phyloP scores from a whole-genome alignment of 2,797 vertebrate species.

The Microcaecilia unicolor region DNA sequence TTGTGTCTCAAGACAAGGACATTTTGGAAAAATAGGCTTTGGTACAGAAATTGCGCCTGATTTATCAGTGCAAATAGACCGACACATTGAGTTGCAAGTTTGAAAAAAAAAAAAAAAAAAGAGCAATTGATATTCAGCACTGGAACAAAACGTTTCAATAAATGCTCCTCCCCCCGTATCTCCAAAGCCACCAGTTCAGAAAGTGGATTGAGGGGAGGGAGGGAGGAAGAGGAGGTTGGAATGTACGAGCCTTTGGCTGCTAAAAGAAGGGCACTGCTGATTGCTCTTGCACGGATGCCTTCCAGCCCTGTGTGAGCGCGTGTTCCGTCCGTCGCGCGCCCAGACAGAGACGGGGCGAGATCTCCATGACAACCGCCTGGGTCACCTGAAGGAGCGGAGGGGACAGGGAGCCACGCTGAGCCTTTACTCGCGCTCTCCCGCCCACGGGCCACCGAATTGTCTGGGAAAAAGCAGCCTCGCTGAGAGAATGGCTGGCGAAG shows the following conservation, averaged over 20 bases:
- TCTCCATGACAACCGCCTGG: constrained; percentile 78
- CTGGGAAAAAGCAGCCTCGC: constrained; percentile 49
- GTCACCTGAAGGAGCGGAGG: constrained; percentile 67
- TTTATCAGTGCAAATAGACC: too few species aligned
- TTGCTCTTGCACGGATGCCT: constrained; percentile 44
- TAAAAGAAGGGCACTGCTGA: constrained; percentile 54
- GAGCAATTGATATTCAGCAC: too few species aligned
- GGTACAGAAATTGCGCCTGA: too few species aligned
- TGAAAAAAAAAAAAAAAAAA: too few species aligned
- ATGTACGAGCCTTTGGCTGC: constrained; percentile 29
- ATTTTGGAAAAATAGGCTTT: too few species aligned
- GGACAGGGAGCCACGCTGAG: too few species aligned
- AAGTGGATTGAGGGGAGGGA: constrained; percentile 30
- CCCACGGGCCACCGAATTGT: constrained; percentile 37
- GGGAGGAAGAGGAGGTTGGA: constrained; percentile 46
- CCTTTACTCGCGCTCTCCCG: constrained; percentile 42
- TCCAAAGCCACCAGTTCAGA: constrained; percentile 23
- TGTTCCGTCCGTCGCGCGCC: constrained; percentile 16
- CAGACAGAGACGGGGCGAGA: constrained; percentile 6
- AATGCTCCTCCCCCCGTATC: constrained; percentile 14
- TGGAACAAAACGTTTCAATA: constrained; percentile 18
- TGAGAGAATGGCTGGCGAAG: constrained; percentile 69
- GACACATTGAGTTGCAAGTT: too few species aligned
- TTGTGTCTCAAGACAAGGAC: too few species aligned
- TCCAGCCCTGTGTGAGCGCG: constrained; percentile 25